These are phyloP conservation scores for Allygus modestus DNA, from an alignment of 2,888 invertebrate genomes.

Conservation along the genomic window DNA sequence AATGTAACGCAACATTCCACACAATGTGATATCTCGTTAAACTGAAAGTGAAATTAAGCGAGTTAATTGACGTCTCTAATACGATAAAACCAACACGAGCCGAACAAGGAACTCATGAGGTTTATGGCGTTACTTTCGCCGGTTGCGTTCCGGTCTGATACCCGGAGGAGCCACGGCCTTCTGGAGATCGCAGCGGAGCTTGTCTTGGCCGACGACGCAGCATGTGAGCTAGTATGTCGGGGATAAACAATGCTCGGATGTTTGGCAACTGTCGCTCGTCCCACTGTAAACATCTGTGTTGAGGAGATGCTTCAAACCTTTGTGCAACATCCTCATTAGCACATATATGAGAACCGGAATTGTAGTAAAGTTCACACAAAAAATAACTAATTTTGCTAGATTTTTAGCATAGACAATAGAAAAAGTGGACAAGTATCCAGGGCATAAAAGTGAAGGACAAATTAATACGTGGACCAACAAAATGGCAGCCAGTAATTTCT, in stretches of 20 bases:
- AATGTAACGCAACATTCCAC: not conserved
- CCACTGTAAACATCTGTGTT: too few species aligned
- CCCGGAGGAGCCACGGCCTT: not conserved
- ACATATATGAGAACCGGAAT: too few species aligned
- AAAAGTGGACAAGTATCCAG: too few species aligned
- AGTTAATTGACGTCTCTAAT: not conserved
- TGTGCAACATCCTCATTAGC: too few species aligned
- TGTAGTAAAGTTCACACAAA: too few species aligned
- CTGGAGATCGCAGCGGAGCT: not conserved
- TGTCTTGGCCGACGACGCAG: not conserved
- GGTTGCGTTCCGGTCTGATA: not conserved
- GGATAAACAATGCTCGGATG: not conserved
- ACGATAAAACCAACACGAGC: not conserved
- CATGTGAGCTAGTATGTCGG: not conserved
- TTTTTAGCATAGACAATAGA: too few species aligned
- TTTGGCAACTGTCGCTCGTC: not conserved
- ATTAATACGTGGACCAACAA: too few species aligned
- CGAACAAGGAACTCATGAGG: not conserved
- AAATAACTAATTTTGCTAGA: too few species aligned
- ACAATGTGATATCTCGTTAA: not conserved
- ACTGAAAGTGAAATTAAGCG: not conserved
- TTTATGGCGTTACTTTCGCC: not conserved
- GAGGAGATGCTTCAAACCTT: too few species aligned
- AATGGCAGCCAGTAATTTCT: too few species aligned
- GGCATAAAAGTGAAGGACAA: too few species aligned